phyloP scores from a whole-genome alignment of 2,888 invertebrate species.

The Lamellibrachia columna region DNA sequence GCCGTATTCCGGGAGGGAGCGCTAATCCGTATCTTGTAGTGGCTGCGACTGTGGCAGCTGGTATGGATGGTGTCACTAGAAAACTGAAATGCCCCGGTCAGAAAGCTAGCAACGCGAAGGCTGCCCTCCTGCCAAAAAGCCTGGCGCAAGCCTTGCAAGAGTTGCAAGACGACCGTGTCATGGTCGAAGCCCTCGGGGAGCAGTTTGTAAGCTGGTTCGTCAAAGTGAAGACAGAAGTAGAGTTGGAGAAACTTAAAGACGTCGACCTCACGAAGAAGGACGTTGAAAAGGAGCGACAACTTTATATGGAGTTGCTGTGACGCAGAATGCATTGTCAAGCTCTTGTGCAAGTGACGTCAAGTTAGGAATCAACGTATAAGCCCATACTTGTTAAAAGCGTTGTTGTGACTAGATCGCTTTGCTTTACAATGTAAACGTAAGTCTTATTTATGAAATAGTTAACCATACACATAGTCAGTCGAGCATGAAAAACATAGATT shows the following conservation, averaged over 20 bases:
- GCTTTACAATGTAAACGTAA: too few species aligned
- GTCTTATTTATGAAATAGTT: too few species aligned
- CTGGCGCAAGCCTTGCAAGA: conserved; percentile 33
- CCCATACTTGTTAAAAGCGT: too few species aligned
- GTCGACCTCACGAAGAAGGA: not conserved
- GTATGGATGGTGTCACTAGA: conserved; percentile 38
- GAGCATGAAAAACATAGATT: too few species aligned
- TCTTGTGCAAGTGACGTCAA: too few species aligned
- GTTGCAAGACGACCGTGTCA: conserved; percentile 30
- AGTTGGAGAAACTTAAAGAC: conserved; percentile 29
- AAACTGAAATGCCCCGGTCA: conserved; percentile 28
- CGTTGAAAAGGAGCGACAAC: conserved; percentile 19
- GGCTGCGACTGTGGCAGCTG: conserved; percentile 37
- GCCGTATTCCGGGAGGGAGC: conserved; percentile 31
- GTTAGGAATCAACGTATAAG: too few species aligned
- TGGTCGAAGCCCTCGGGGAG: conserved; percentile 32
- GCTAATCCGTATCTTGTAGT: conserved; percentile 36
- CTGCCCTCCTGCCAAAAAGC: conserved; percentile 26
- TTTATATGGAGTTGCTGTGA: conserved; percentile 23
- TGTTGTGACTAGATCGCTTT: too few species aligned
- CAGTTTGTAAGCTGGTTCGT: conserved; percentile 36
- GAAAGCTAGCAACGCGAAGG: not conserved
- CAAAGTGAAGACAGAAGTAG: conserved; percentile 30
- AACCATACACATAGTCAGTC: too few species aligned
- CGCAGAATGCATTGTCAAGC: too few species aligned